Evolutionary conservation across 2,888 invertebrate genomes (phyloP), one percentile per base, ranked within the genome.

Genomic region (Acleris literana): DNA sequence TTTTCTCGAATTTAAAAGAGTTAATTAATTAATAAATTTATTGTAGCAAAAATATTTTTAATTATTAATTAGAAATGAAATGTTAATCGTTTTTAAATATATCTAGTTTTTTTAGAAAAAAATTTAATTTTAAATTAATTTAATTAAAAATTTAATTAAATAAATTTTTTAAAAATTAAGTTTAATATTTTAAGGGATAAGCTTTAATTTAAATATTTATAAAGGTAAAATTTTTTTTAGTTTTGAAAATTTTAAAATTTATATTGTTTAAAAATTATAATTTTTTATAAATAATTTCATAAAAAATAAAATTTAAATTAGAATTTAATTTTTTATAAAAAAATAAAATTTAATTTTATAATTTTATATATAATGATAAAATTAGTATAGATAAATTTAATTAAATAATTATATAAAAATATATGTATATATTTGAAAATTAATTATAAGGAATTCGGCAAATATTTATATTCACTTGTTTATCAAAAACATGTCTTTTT

Each of bases 401-500:
- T 39, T 22, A n/a, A n/a, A n/a, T n/a, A 51, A 16, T 55, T 46
- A 46, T 33, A n/a, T 11, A 79, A 80, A 85, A 80, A 72, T 78
- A 70, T 64, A n/a, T n/a, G n/a, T n/a, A n/a, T 93, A 93, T 94
- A 75, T 74, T 74, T 75, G 77, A 74, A 49, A 91, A 80, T 80
- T 93, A 90, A 87, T 79, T 78, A 73, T 88, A 93, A 94, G 91
- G 91, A 95, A 95, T 89, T 94, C 90, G 93, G 93, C 94, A 95
- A 94, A 93, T 79, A 72, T 87, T 82, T 83, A 92, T 94, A 85
- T 94, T 93, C 93, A 94, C 93, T 93, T 95, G 95, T 95, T 95
- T 95, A 96, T 88, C 94, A 95, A 95, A 95, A 95, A 95, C 95
- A 95, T 95, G 93, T 93, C 94, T 93, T 95, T 93, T 93, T 92